Base-by-base conservation (phyloP, 1,140 invertebrate species). In the Notospermus geniculatus region DNA sequence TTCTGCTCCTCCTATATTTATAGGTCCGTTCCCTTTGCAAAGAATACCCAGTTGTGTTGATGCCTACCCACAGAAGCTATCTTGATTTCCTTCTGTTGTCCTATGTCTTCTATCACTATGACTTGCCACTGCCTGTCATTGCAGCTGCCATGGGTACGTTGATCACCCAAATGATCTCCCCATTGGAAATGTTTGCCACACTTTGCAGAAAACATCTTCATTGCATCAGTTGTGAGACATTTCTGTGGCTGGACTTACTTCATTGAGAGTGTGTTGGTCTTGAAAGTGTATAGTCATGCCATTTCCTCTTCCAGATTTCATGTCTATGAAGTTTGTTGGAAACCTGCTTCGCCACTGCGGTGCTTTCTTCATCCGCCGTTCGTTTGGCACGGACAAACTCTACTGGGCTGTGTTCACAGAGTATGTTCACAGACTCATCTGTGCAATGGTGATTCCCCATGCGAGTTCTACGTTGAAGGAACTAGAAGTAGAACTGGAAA, bases 381-480 rank as follows among this genome's bases (percentile, higher is more conserved):
- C 77, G 23, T 85, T 85, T 73, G 82, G 82, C 36, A 73, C 78
- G 55, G 93, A 97, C 75, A 83, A 86, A 60, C 82, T 98, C 0
- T 98, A 98, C 76, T 93, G 92, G 84, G 88, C 90, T 27, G 87
- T 95, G 25, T 93, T 98, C 74, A 86, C 88, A 32, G 88, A 94
- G 72, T 99, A 98, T 80, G 88, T 98, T 23, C 87, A n/a, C n/a
- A 91, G 65, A 87, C 88, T 1, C 80, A 96, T 46, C 85, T 98
- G 7, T 84, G 86, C 2, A 86, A 89, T 62, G 89, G 91, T 63
- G 88, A 91, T 71, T 84, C 88, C 19, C 93, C 95, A 0, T 83
- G 98, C 1, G 95, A 98, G 82, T 98, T 98, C 84, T 99, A 97
- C 77, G 89, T 98, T 11, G 96, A 99, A 80, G 97, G 96, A 23